A percentile compares a stretch with the other conserved stretches of the same genome.
phyloP scores from a whole-genome alignment of 2,113 vertebrate species.

The Rhynchomys soricoides region DNA sequence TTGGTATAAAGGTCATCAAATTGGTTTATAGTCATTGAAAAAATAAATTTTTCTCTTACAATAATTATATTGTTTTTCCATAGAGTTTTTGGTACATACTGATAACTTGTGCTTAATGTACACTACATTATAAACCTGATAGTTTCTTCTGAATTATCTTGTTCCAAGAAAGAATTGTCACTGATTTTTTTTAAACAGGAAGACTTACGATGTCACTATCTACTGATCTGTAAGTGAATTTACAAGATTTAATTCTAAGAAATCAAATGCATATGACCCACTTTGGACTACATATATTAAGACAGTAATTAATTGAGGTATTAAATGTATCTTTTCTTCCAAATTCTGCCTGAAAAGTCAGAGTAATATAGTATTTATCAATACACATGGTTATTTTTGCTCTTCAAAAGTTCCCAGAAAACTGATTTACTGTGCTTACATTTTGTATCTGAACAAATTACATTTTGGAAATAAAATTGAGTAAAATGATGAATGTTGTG shows the following conservation, averaged over 20 bases:
- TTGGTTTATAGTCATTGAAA: background rate
- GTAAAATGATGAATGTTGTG: background rate
- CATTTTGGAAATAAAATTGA: background rate
- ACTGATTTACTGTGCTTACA: background rate
- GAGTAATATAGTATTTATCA: background rate
- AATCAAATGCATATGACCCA: background rate
- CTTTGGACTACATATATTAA: background rate
- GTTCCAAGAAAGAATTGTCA: constrained; percentile 49
- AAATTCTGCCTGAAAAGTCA: background rate
- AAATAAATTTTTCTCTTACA: background rate
- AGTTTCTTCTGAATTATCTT: constrained; percentile 40
- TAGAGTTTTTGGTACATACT: constrained; percentile 20
- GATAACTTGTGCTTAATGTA: constrained; percentile 10
- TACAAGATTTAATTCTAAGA: constrained; percentile 45
- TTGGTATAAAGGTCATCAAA: constrained; percentile 10
- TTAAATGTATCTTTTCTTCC: background rate
- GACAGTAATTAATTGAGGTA: background rate
- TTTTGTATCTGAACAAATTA: background rate
- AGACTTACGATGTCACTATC: constrained; percentile 16
- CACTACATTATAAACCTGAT: background rate
- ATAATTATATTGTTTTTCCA: background rate
- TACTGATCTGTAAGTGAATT: background rate
- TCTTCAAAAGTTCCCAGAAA: background rate
- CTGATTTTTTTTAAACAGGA: background rate
- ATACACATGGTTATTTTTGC: background rate